These are phyloP conservation scores for Buphagus erythrorhynchus DNA, from an alignment of 2,797 vertebrate genomes.

Conservation along the genomic window DNA sequence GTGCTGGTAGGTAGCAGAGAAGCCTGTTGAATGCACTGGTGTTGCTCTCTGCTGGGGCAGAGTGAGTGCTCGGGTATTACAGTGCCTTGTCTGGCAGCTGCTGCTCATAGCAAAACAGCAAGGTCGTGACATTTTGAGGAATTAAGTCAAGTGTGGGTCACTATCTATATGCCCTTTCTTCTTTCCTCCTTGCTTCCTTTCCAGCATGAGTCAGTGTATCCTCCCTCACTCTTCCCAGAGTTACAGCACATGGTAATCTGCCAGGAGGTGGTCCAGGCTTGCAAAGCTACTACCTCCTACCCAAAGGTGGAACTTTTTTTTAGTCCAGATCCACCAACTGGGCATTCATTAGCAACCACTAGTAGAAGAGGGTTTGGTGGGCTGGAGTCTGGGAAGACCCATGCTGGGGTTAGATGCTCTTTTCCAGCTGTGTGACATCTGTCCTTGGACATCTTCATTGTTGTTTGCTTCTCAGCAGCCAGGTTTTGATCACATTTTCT, in stretches of 20 bases:
- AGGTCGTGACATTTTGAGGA: background rate
- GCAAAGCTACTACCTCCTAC: background rate
- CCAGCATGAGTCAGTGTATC: background rate
- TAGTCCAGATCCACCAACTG: background rate
- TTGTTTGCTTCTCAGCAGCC: background rate
- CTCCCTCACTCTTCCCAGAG: background rate
- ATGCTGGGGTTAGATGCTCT: background rate
- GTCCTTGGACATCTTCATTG: background rate
- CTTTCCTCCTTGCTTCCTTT: background rate
- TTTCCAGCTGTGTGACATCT: fast-evolving
- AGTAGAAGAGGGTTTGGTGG: background rate
- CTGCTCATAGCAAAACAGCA: background rate
- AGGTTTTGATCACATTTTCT: background rate
- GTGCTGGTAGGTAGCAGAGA: background rate
- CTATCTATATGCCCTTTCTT: background rate
- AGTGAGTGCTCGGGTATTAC: fast-evolving
- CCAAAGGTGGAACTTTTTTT: background rate
- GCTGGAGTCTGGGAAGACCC: background rate
- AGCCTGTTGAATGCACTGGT: fast-evolving
- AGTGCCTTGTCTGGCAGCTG: background rate
- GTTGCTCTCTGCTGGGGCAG: background rate
- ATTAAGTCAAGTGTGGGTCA: background rate
- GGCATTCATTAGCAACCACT: fast-evolving
- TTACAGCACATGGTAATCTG: background rate
- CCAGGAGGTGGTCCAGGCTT: background rate